Base-by-base conservation (phyloP, 2,888 invertebrate genomes). In the Sipha maydis region DNA sequence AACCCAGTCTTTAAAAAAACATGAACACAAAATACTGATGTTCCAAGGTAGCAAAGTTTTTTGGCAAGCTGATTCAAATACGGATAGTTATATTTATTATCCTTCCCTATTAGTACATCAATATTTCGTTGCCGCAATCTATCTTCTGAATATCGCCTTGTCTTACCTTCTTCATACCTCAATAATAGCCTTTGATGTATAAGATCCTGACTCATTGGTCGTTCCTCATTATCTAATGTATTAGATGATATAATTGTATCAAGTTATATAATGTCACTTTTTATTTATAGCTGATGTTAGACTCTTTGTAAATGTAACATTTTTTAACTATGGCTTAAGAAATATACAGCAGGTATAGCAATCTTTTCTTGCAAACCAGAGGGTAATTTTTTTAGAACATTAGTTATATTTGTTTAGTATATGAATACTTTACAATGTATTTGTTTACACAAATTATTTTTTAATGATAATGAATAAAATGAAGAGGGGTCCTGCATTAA, bases 81-180 rank as follows among this genome's bases (percentile, higher is more conserved):
- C 38, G 80, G 80, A 34, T 80, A 80, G 25, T 61, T 61, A 1
- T 61, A 61, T 25, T 80, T 80, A 21, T 61, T 61, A 4, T 80
- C 80, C 34, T 56, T 14, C 80, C 80, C 67, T 61, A 38, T 3
- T 67, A 67, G 38, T 61, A 67, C 38, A 80, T 80, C 3, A 61
- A 1, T 31, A 34, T 56, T 80, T 80, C 80, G 31, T 14, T 67
- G 31, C 38, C 38, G 25, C 25, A 80, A 17, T 1, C 34, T 21
- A 34, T 80, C 67, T 61, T 80, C 61, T 61, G 67, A 41, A 67
- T 80, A 80, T 25, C n/a, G n/a, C n/a, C n/a, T n/a, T n/a, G n/a
- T n/a, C n/a, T n/a, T n/a, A n/a, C n/a, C n/a, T n/a, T n/a, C 61
- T 28, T 34, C 34, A 31, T 21, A 79, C 79, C 31, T 61, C 56